These are phyloP conservation scores for Pygoscelis adeliae DNA, from an alignment of 2,113 vertebrate species.

Conservation along the genomic window DNA sequence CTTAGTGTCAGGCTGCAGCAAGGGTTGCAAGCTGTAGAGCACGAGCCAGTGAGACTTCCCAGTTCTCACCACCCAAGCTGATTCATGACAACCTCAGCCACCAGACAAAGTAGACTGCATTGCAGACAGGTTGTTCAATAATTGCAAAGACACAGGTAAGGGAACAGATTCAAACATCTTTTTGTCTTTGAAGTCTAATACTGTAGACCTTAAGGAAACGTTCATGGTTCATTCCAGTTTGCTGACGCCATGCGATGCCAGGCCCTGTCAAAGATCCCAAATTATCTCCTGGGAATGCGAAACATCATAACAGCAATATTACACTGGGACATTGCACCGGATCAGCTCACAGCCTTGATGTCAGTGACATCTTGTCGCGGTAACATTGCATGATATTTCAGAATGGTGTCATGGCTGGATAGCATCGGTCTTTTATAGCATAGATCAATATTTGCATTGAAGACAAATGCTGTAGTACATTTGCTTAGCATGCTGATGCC, in stretches of 20 bases:
- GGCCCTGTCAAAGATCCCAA: neutral
- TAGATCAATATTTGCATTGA: neutral
- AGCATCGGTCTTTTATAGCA: neutral
- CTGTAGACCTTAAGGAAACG: neutral
- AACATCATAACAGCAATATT: accelerated
- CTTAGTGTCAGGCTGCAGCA: neutral
- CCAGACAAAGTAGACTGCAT: neutral
- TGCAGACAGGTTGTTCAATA: neutral
- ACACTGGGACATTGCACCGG: neutral
- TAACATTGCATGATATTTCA: neutral
- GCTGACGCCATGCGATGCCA: neutral
- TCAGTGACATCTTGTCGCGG: accelerated
- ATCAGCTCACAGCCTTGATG: neutral
- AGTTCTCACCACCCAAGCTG: neutral
- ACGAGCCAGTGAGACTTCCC: neutral
- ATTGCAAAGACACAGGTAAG: neutral
- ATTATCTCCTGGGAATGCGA: neutral
- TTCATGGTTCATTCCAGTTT: neutral
- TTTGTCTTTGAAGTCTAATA: neutral
- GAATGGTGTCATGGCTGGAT: neutral
- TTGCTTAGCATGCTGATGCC: neutral
- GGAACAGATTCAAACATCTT: neutral
- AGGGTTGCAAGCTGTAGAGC: neutral
- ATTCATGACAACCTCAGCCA: neutral
- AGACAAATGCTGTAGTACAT: neutral